Base-by-base conservation (phyloP, 2,113 vertebrate species). In the Anarrhichthys ocellatus region DNA sequence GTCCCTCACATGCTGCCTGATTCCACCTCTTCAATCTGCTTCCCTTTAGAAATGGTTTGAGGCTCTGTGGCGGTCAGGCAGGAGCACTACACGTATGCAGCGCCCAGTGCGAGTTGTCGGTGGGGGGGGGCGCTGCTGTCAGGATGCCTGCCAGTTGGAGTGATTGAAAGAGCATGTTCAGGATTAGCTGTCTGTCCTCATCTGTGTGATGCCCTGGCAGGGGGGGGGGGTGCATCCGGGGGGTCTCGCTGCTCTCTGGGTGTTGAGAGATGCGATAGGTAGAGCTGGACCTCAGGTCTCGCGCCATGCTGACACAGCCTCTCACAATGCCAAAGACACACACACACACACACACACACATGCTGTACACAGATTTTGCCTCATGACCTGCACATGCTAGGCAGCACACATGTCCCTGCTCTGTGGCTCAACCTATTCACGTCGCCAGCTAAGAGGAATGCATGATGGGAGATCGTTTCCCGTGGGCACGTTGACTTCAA, bases 121-220 rank as follows among this genome's bases (percentile, higher is more conserved):
- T 54, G 62, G 34, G 34, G 34, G 5, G 34, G 62, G 48, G 2
- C 78, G 34, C 80, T 40, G 66, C 87, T 91, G 82, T 91, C 87
- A 86, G 80, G 64, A 77, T 42, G 66, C 76, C 72, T 40, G 76
- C 75, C 64, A 42, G 76, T 29, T 81, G 66, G 79, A 92, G 50
- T 92, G 87, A 93, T 92, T 87, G 86, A 84, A 93, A 92, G 92
- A 92, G 75, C 90, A 87, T 91, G 89, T 85, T 86, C 80, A 64
- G 88, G 74, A 94, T 94, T 91, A 88, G 85, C 69, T 73, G 83
- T 81, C 66, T 82, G 58, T 82, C 78, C 81, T 81, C 61, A 36
- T 87, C 69, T 83, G 77, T 56, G 81, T 81, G 77, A 48, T 34
- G n/a, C 72, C 83, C 52, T 74, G 84, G 70, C 59, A 64, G 40